Base-by-base conservation (phyloP, 2,797 vertebrate genomes). In the Holocentrus rufus region DNA sequence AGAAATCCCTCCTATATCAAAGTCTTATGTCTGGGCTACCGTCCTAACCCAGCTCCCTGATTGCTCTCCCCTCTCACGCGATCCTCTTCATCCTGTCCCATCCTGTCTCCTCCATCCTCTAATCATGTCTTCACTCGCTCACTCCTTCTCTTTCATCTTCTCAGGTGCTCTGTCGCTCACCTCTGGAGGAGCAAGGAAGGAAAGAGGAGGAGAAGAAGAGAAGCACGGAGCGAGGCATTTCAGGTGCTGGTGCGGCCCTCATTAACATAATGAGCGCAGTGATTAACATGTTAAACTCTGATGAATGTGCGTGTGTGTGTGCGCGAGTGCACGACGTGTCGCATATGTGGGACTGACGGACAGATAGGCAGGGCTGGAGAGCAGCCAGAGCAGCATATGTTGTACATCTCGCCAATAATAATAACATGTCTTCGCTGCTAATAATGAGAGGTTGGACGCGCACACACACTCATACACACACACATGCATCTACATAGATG, bases 351-450 rank as follows among this genome's bases (percentile, higher is more conserved):
- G 79, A 67, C 52, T 58, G 73, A 76, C 72, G 70, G 80, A 76
- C 77, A 63, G 79, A 77, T 69, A 76, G 54, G 74, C 76, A 54
- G 69, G 46, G 64, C 76, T 91, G 90, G 89, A 89, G 62, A 79
- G 76, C 57, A 62, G 88, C 90, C 91, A 92, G 84, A 86, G 72
- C 86, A 84, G 66, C 93, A 94, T 94, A 94, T 93, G 94, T 80
- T 92, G 74, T 69, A 89, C 89, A 91, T 91, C 85, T 90, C 79
- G 80, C 87, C 87, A 89, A 92, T 93, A 93, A 94, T 89, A 93
- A 94, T 91, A 89, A 82, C 84, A 91, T 91, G 87, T 92, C 89
- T 82, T 91, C 85, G 89, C 88, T 87, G 89, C 91, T 92, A 93
- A 92, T 89, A 90, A 93, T 89, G 88, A 83, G 82, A 85, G 85